These are phyloP conservation scores for Coelinius sp. DNA, from an alignment of 2,888 invertebrate genomes.

Conservation along the genomic window DNA sequence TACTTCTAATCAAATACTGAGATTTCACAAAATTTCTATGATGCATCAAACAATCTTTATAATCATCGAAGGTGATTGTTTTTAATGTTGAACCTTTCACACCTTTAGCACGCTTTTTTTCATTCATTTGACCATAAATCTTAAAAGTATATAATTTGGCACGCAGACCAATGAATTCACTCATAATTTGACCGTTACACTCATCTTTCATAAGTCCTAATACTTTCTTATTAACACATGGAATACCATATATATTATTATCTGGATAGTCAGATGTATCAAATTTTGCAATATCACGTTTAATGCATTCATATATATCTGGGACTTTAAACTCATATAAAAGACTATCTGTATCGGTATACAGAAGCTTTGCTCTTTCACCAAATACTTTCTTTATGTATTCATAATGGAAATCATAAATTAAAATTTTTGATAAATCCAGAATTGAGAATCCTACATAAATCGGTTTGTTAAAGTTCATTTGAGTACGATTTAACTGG, in stretches of 20 bases:
- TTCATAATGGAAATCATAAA: conserved; percentile 48
- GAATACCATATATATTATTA: no score
- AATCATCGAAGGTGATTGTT: conserved; percentile 24
- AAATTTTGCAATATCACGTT: conserved; percentile 42
- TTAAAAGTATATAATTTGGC: no score
- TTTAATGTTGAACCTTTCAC: conserved; percentile 1
- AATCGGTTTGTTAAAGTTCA: conserved; percentile 45
- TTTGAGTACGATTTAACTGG: conserved; percentile 47
- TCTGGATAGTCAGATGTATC: no score
- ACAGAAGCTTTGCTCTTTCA: conserved; percentile 35
- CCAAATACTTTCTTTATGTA: conserved; percentile 32
- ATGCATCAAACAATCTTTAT: neutral
- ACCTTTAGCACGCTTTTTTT: no score
- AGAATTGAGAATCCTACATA: conserved; percentile 41
- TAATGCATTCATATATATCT: conserved; percentile 34
- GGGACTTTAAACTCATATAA: conserved; percentile 22
- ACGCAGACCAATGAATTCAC: no score
- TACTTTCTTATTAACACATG: no score
- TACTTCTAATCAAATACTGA: no score
- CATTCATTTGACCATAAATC: no score
- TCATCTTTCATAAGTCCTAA: no score
- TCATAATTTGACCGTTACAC: no score
- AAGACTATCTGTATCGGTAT: conserved; percentile 39
- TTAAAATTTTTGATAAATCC: conserved; percentile 40
- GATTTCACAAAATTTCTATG: neutral